A percentile compares a stretch with the other conserved stretches of the same genome.
Evolutionary conservation across 2,113 vertebrate species (phyloP).

Genomic region (Dasyornis broadbenti): DNA sequence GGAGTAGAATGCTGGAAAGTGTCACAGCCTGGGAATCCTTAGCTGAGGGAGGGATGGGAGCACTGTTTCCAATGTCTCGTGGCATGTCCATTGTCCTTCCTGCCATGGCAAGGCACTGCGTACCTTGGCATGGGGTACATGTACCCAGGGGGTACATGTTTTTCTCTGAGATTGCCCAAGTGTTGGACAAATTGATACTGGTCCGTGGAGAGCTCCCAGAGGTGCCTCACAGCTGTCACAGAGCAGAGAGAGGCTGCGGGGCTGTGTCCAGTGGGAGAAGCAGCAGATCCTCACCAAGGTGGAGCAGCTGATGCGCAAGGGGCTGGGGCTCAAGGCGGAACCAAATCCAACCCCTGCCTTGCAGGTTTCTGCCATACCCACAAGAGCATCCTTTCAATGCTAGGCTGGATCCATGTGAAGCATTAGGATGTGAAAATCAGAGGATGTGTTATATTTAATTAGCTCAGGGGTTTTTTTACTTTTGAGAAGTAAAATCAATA

Average conservation of each 20-base stretch:
- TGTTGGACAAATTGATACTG: background rate
- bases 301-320: accelerated
- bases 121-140: background rate
- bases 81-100: accelerated
- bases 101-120: accelerated
- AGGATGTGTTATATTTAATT: background rate
- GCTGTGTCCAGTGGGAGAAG: background rate
- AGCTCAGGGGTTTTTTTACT: background rate
- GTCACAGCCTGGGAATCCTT: background rate
- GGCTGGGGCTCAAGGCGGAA: background rate
- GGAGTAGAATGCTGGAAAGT: background rate
- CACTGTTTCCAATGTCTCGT: background rate
- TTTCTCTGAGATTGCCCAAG: background rate
- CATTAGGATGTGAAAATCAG: background rate
- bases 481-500: background rate
- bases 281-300: background rate
- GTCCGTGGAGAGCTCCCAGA: background rate
- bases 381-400: background rate
- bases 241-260: background rate
- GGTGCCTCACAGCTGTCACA: background rate
- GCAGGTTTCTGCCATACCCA: background rate
- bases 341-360: background rate
- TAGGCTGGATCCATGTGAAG: background rate
- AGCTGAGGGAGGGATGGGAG: background rate
- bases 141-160: background rate